Evolutionary conservation across 2,797 vertebrate species (phyloP).

Genomic region (Labroides dimidiatus): DNA sequence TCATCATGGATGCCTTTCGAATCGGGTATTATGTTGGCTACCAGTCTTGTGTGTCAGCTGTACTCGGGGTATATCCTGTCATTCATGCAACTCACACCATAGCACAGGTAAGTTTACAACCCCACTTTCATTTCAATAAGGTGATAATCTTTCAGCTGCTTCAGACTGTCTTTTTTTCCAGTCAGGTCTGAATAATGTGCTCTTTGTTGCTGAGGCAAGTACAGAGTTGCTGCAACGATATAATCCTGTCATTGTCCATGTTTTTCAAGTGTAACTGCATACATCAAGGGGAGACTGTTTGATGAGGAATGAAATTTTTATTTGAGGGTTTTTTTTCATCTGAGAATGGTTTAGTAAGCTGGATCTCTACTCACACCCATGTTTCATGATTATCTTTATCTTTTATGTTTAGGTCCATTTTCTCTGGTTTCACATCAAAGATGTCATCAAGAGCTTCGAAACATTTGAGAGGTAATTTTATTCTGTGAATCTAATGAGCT

Average conservation of each 20-base stretch:
- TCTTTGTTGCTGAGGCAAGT: constrained; percentile 74
- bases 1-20: constrained; percentile 95
- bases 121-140: constrained; percentile 51
- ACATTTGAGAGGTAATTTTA: constrained; percentile 92
- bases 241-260: constrained; percentile 70
- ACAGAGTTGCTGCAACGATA: constrained; percentile 66
- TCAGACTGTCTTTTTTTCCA: constrained; percentile 48
- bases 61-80: constrained; percentile 92
- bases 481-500: neutral
- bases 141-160: constrained; percentile 65
- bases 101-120: constrained; percentile 88
- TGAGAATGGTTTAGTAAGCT: neutral
- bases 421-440: constrained; percentile 97
- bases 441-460: constrained; percentile 96
- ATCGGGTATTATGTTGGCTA: constrained; percentile 95
- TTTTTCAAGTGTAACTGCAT: constrained; percentile 56
- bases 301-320: constrained; percentile 5
- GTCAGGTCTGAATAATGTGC: constrained; percentile 68
- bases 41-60: constrained; percentile 89
- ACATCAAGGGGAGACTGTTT: constrained; percentile 35
- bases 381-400: neutral
- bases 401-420: constrained; percentile 90
- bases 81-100: constrained; percentile 93
- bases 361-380: neutral
- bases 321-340: too few species aligned